Evolutionary conservation across 2,888 invertebrate genomes (phyloP).

Genomic region (Nycteola revayana): DNA sequence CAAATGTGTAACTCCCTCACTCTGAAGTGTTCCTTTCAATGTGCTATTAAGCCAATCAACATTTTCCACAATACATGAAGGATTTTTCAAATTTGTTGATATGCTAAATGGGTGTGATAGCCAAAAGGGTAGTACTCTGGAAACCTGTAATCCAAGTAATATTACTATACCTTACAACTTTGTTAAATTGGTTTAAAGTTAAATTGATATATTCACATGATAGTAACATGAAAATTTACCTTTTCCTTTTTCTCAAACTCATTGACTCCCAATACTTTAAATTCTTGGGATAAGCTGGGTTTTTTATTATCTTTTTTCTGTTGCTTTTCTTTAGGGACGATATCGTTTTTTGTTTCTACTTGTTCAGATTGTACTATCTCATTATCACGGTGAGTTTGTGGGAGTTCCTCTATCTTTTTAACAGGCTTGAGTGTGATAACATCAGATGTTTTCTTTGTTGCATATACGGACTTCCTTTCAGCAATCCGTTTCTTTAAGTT

Average conservation of each 20-base stretch:
- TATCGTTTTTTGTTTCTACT: constrained; percentile 20
- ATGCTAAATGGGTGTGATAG: constrained; percentile 90
- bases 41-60: constrained; percentile 84
- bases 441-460: constrained; percentile 42
- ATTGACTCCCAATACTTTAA: constrained; percentile 86
- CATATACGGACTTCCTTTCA: constrained; percentile 67
- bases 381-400: neutral
- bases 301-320: constrained; percentile 22
- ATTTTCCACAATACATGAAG: constrained; percentile 77
- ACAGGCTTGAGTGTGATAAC: constrained; percentile 39
- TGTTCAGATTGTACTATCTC: neutral
- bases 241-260: constrained; percentile 81
- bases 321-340: neutral
- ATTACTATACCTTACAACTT: too few species aligned
- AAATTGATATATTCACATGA: too few species aligned
- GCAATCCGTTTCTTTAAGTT: constrained; percentile 83
- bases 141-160: constrained; percentile 80
- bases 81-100: constrained; percentile 85
- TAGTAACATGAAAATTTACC: constrained; percentile 41
- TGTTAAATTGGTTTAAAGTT: too few species aligned
- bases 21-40: constrained; percentile 83
- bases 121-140: constrained; percentile 93
- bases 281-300: constrained; percentile 57
- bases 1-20: constrained; percentile 87
- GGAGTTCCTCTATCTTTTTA: constrained; percentile 11